Conservation (phyloP, 2,888 invertebrate genomes). For the Petrolisthes cinctipes region DNA sequence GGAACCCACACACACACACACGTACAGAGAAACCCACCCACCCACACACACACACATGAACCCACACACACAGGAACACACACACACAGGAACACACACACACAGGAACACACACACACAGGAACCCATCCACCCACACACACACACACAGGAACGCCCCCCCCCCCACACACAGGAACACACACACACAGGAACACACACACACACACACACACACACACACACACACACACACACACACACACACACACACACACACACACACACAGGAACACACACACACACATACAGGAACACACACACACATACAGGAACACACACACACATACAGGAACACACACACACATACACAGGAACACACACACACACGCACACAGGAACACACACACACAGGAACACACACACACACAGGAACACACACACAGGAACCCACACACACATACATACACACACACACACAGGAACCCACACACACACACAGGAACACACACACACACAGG, state of each 20-base stretch:
- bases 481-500: no score
- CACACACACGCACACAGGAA: slow-evolving; percentile 22
- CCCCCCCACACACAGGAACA: background rate
- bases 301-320: background rate
- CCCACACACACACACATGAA: background rate
- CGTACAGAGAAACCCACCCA: background rate
- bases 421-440: background rate
- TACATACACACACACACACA: slow-evolving; percentile 4
- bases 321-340: no score
- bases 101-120: background rate
- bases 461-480: no score
- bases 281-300: slow-evolving; percentile 22
- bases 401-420: no score
- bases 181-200: background rate
- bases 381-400: background rate
- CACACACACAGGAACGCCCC: background rate
- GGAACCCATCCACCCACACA: background rate
- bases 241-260: background rate
- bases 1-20: no score
- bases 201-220: background rate
- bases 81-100: background rate
- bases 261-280: background rate
- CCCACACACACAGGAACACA: background rate
- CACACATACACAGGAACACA: background rate
- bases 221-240: background rate